Base-by-base conservation (phyloP, 2,888 invertebrate species). In the Resseliella maxima region DNA sequence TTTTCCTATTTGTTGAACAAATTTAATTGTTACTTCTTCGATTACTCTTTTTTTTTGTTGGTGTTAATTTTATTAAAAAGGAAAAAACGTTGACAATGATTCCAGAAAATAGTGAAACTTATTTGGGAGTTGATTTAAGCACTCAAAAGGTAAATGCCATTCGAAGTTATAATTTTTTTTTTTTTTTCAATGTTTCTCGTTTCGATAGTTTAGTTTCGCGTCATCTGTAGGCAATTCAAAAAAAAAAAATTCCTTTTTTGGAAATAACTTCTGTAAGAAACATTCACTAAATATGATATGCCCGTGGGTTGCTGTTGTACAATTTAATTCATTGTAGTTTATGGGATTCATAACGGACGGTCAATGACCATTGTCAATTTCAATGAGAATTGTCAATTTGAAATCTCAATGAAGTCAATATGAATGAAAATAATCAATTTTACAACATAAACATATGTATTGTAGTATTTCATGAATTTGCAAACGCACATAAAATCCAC, bases 51-150 rank as follows among this genome's bases (percentile, higher is more conserved):
- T 50, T 50, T 50, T n/a, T 31, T 36, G 18, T 31, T 24, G 72
- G 35, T 81, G 18, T 83, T 83, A 5, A 18, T 31, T 38, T 83
- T n/a, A 24, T 24, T 2, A 38, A n/a, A 35, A 8, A 83, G 8
- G n/a, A 38, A 83, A 83, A 88, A 31, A 21, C 24, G 38, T 3
- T 38, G 21, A 38, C 0, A 83, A 90, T 87, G 88, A 87, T 87
- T 85, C 86, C 88, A 54, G 81, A 86, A 24, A 86, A 87, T 59
- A 88, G 88, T 27, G 92, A 92, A 90, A 94, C 94, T 88, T 96
- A 94, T 92, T 92, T 97, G 89, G 96, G 96, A 87, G 93, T 97
- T 89, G 97, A 97, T 93, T 93, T 96, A 90, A 96, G 96, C 90
- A 96, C 97, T 31, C 96, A 97, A 92, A 95, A 95, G 94, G 96